These are phyloP conservation scores for Picus viridis DNA, from an alignment of 2,797 vertebrate species.

Conservation along the genomic window DNA sequence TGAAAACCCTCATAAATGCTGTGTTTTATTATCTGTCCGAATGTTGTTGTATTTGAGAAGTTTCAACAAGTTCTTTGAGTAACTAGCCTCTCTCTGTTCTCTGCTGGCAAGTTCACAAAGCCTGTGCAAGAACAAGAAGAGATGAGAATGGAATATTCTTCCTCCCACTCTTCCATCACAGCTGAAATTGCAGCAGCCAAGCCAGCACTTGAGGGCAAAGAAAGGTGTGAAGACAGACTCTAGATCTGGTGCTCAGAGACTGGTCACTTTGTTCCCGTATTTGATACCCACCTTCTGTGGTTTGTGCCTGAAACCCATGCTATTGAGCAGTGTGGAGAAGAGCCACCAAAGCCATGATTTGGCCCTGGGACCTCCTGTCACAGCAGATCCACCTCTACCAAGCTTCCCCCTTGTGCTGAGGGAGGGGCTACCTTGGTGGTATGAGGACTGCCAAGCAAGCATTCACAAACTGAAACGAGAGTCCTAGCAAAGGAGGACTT, in stretches of 20 bases:
- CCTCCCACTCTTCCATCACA: background rate
- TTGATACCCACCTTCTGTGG: background rate
- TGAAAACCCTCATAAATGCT: background rate
- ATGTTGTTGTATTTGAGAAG: background rate
- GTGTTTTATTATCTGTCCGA: background rate
- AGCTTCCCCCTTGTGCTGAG: rapidly evolving
- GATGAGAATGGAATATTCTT: background rate
- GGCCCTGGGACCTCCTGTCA: rapidly evolving
- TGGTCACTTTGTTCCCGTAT: background rate
- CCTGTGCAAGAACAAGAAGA: background rate
- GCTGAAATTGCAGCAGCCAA: background rate
- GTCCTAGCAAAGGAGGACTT: background rate
- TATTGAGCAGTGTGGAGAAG: background rate
- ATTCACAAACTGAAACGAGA: background rate
- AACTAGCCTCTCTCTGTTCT: background rate
- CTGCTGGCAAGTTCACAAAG: background rate
- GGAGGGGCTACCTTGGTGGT: background rate
- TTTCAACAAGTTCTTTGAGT: background rate
- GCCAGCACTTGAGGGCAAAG: rapidly evolving
- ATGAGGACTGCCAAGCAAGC: rapidly evolving
- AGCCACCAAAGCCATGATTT: background rate
- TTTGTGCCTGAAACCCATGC: background rate
- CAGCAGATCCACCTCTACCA: background rate
- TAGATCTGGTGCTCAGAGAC: background rate
- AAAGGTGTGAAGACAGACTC: background rate